Percentiles rank a stretch among this genome's conserved stretches.
Conservation (phyloP, 2,888 invertebrate genomes). For the Drosophila emarginata region DNA sequence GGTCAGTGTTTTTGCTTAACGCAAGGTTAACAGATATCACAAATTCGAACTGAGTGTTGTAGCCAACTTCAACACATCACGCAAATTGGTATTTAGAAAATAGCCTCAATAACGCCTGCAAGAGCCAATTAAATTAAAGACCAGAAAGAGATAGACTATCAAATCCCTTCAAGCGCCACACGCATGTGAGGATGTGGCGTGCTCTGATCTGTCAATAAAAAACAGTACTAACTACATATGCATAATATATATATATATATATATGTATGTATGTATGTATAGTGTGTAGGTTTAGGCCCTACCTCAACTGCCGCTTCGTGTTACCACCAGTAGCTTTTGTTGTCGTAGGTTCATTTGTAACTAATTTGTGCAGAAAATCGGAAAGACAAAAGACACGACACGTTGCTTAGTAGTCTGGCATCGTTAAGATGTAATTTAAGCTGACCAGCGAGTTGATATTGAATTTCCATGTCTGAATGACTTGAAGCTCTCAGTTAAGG, state of each 20-base stretch:
- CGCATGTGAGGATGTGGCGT: conserved; percentile 40
- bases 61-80: conserved; percentile 9
- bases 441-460: conserved; percentile 44
- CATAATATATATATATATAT: conserved; percentile 1
- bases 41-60: neutral
- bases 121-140: conserved; percentile 45
- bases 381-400: conserved; percentile 59
- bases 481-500: conserved; percentile 13
- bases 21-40: conserved; percentile 23
- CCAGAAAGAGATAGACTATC: conserved; percentile 11
- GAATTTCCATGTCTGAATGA: conserved; percentile 48
- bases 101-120: conserved; percentile 22
- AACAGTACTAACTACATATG: neutral
- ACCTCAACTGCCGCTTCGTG: conserved; percentile 55
- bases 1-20: neutral
- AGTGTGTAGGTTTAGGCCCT: neutral
- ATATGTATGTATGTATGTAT: too few relatives aligned
- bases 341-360: conserved; percentile 74
- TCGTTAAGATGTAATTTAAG: conserved; percentile 57
- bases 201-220: conserved; percentile 58
- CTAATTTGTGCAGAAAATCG: conserved; percentile 74
- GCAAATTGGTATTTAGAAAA: conserved; percentile 26
- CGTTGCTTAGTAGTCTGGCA: neutral
- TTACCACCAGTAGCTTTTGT: conserved; percentile 62
- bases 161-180: conserved; percentile 48